phyloP scores from a whole-genome alignment of 2,797 vertebrate species.

The Potorous gilbertii region DNA sequence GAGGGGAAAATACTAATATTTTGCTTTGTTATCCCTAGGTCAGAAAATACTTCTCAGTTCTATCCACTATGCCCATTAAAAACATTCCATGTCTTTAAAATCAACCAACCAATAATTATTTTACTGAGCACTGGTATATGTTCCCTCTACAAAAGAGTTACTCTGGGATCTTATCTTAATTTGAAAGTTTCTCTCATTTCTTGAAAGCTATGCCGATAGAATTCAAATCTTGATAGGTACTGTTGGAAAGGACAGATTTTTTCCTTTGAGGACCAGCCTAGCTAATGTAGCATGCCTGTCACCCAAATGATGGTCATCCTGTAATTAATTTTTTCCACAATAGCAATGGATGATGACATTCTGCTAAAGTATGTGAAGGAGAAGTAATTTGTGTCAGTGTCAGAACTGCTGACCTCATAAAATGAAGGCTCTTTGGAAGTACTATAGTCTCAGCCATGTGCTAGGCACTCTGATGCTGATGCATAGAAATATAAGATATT shows the following conservation, averaged over 20 bases:
- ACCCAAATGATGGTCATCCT: background rate
- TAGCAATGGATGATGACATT: background rate
- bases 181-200: background rate
- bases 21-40: background rate
- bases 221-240: background rate
- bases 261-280: background rate
- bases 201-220: background rate
- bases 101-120: background rate
- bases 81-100: background rate
- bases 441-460: background rate
- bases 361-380: background rate
- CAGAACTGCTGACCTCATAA: background rate
- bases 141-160: background rate
- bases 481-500: too few species aligned
- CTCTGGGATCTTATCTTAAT: background rate
- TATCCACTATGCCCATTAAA: background rate
- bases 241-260: background rate
- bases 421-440: background rate
- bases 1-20: background rate
- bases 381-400: background rate
- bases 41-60: constrained; percentile 9
- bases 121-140: background rate
- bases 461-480: background rate
- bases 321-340: background rate
- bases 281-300: background rate